Evolutionary conservation across 2,888 invertebrate genomes (phyloP).

Genomic region (Mythimna impura): DNA sequence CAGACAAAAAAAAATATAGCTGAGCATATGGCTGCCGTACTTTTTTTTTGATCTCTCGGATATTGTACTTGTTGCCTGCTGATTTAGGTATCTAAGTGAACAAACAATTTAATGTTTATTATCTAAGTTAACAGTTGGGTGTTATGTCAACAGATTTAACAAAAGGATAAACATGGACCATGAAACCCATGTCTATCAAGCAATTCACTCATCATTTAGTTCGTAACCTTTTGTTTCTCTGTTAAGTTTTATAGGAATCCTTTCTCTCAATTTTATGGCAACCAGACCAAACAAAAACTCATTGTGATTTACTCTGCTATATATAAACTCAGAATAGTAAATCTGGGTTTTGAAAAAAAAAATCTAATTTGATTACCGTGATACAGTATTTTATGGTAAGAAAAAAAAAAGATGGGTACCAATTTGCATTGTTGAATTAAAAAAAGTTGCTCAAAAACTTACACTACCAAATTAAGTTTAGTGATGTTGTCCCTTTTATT

Average conservation of each 20-base stretch:
- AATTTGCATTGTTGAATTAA: too few species aligned
- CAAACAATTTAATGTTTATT: neutral
- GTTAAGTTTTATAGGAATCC: neutral
- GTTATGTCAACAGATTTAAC: neutral
- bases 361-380: too few species aligned
- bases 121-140: neutral
- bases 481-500: too few species aligned
- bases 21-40: neutral
- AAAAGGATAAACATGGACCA: neutral
- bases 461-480: too few species aligned
- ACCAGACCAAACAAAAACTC: neutral
- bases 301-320: neutral
- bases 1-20: neutral
- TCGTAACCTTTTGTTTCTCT: neutral
- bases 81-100: neutral
- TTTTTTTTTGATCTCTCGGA: neutral
- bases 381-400: too few species aligned
- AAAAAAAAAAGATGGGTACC: too few species aligned
- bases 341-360: too few species aligned
- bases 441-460: too few species aligned
- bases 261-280: neutral
- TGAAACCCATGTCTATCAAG: neutral
- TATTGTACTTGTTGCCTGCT: neutral
- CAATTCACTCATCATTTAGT: neutral
- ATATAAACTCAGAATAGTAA: too few species aligned